phyloP scores from a whole-genome alignment of 2,797 vertebrate genomes.

The Antrozous pallidus region DNA sequence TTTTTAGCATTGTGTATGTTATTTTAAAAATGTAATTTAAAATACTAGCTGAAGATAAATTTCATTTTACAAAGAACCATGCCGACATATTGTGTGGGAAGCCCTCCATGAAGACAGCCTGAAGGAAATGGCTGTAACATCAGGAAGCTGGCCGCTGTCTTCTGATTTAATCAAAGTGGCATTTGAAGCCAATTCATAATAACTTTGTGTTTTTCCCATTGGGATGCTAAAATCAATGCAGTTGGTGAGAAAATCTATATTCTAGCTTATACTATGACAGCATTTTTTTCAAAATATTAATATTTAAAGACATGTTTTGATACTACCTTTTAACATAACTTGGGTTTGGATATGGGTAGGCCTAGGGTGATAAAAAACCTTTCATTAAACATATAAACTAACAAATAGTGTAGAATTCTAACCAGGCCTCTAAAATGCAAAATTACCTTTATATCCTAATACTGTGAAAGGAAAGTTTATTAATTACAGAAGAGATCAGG shows the following conservation, averaged over 20 bases:
- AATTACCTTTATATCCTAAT: background rate
- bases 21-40: conserved; percentile 11
- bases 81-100: background rate
- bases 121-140: background rate
- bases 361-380: background rate
- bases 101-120: background rate
- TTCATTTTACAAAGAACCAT: conserved; percentile 38
- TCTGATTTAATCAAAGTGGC: background rate
- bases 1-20: background rate
- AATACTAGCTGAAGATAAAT: background rate
- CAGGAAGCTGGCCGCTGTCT: background rate
- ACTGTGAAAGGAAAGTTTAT: background rate
- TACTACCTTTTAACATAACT: background rate
- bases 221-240: background rate
- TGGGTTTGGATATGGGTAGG: background rate
- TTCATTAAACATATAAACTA: background rate
- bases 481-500: accelerated
- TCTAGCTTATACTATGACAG: background rate
- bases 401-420: background rate
- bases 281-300: conserved; percentile 15
- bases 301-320: background rate
- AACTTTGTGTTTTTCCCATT: background rate
- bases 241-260: background rate
- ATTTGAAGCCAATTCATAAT: conserved; percentile 15
- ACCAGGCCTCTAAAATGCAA: conserved; percentile 6